Conservation (phyloP, 2,113 vertebrate genomes). For the Cavia aperea region DNA sequence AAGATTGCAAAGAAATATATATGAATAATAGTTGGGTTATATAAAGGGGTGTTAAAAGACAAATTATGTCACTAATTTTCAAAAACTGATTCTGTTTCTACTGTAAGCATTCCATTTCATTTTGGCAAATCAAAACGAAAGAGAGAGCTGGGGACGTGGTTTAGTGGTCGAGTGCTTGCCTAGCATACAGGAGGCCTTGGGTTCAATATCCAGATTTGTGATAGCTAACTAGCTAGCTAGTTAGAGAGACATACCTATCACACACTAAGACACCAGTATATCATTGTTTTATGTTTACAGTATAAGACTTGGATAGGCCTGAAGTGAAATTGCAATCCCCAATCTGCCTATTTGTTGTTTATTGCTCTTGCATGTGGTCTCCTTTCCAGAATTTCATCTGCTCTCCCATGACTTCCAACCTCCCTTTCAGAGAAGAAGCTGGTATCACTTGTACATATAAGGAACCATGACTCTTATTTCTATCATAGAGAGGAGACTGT, state of each 20-base stretch:
- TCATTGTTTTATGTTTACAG: neutral
- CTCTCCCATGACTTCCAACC: neutral
- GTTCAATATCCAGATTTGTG: neutral
- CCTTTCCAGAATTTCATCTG: neutral
- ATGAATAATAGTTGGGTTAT: neutral
- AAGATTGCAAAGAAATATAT: neutral
- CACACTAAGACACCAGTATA: neutral
- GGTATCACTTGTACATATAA: neutral
- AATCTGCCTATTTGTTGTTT: too few relatives aligned
- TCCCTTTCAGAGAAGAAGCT: neutral
- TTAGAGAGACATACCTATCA: neutral
- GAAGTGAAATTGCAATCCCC: neutral
- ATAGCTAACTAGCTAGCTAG: neutral
- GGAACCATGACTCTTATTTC: neutral
- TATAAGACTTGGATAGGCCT: neutral
- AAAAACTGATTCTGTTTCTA: neutral
- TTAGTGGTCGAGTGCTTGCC: neutral
- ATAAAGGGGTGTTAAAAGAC: neutral
- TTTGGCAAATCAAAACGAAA: neutral
- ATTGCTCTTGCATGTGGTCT: neutral
- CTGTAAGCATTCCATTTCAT: neutral
- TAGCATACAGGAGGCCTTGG: neutral
- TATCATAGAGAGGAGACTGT: neutral
- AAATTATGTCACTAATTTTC: constrained; percentile 17
- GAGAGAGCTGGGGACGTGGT: neutral